Percentiles rank a stretch among this genome's conserved stretches.
These are phyloP conservation scores for Coleophora flavipennella DNA, from an alignment of 2,888 invertebrate species.

Conservation along the genomic window DNA sequence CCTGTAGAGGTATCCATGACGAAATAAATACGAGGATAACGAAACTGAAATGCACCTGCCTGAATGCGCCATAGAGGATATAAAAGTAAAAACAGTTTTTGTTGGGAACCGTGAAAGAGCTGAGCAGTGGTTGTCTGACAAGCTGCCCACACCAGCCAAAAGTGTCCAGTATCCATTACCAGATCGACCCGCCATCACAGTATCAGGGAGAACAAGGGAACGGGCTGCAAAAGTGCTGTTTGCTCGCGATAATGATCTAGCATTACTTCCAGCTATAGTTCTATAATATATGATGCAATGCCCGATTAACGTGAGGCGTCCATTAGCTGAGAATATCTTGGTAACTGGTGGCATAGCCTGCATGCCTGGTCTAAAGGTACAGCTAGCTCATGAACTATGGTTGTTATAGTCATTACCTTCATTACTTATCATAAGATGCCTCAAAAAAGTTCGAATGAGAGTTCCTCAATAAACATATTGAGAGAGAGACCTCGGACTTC, in stretches of 20 bases:
- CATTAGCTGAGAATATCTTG: conserved; percentile 86
- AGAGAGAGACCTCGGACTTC: too few relatives aligned
- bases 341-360: conserved; percentile 90
- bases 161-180: conserved; percentile 76
- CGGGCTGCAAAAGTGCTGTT: conserved; percentile 88
- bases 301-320: conserved; percentile 85
- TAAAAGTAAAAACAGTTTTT: conserved; percentile 86
- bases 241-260: conserved; percentile 79
- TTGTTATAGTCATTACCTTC: too few relatives aligned
- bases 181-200: conserved; percentile 59
- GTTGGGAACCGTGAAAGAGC: conserved; percentile 84
- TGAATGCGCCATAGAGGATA: conserved; percentile 79
- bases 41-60: conserved; percentile 57
- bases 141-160: conserved; percentile 59
- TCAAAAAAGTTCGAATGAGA: too few relatives aligned
- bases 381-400: conserved; percentile 84
- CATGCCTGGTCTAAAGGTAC: conserved; percentile 85
- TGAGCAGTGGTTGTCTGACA: conserved; percentile 53
- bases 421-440: too few relatives aligned
- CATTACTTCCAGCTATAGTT: conserved; percentile 84
- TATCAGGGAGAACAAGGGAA: conserved; percentile 81
- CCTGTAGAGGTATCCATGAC: conserved; percentile 79
- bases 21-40: conserved; percentile 66
- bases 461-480: too few relatives aligned
- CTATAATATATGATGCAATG: conserved; percentile 87